phyloP scores from a whole-genome alignment of 30 jellyfish, hydroid and myxozoan species.

The Hydractinia symbiolongicarpus region DNA sequence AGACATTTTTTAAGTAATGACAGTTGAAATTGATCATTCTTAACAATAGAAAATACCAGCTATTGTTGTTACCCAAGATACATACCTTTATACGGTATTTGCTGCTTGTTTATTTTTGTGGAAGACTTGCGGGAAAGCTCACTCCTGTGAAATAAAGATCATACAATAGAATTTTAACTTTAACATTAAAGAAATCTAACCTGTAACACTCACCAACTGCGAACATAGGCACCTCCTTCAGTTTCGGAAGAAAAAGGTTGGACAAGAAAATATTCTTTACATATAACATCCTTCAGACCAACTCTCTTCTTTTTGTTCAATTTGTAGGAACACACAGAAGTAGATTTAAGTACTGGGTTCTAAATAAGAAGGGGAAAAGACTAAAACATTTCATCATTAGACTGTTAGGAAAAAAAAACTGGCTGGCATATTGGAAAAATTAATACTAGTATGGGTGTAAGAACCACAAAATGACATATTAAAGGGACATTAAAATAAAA shows the following conservation, averaged over 20 bases:
- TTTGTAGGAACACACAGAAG: slow-evolving; percentile 15
- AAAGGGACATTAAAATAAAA: too few relatives aligned
- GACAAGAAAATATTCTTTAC: slow-evolving; percentile 56
- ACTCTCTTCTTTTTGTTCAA: slow-evolving; percentile 7
- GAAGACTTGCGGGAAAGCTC: slow-evolving; percentile 2
- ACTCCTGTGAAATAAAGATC: slow-evolving; percentile 2
- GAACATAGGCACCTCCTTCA: slow-evolving; percentile 78
- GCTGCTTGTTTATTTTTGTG: not conserved
- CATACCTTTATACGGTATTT: not conserved
- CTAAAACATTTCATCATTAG: too few relatives aligned
- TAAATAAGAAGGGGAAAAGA: not conserved
- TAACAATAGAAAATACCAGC: too few relatives aligned
- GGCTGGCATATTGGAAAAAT: too few relatives aligned
- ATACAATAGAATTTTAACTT: not conserved
- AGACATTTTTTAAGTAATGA: too few relatives aligned
- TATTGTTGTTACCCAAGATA: too few relatives aligned
- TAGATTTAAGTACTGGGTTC: slow-evolving; percentile 9
- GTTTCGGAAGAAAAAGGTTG: slow-evolving; percentile 62
- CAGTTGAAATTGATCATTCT: too few relatives aligned
- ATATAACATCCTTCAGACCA: slow-evolving; percentile 26
- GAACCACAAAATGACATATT: too few relatives aligned
- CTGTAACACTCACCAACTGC: slow-evolving; percentile 35
- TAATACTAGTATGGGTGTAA: too few relatives aligned
- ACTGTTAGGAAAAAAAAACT: too few relatives aligned
- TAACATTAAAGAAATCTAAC: not conserved